Conservation (phyloP, 1,140 invertebrate species). For the Stegodyphus mimosarum region DNA sequence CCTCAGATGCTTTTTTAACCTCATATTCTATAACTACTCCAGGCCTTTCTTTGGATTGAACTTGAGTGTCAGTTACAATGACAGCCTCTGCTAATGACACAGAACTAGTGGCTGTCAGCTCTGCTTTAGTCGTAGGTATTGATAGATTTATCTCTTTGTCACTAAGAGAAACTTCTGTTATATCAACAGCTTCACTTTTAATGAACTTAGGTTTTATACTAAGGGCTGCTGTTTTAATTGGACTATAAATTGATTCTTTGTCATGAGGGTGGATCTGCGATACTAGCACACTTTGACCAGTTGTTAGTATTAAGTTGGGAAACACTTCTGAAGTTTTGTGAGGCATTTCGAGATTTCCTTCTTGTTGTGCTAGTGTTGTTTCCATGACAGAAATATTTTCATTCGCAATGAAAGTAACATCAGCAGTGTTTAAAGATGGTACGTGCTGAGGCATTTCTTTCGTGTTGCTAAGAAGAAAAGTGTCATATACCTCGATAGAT, state of each 20-base stretch:
- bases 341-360: constrained; percentile 76
- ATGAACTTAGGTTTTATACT: constrained; percentile 56
- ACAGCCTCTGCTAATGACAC: constrained; percentile 67
- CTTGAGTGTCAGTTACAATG: constrained; percentile 22
- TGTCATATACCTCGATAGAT: constrained; percentile 38
- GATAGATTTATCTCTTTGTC: constrained; percentile 72
- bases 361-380: constrained; percentile 68
- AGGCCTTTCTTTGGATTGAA: too few species aligned
- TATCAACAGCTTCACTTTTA: constrained; percentile 70
- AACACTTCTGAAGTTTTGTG: constrained; percentile 74
- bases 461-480: constrained; percentile 29
- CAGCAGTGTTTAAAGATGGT: constrained; percentile 1
- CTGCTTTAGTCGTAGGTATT: constrained; percentile 63
- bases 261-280: constrained; percentile 74
- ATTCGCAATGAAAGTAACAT: constrained; percentile 17
- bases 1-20: too few species aligned
- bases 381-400: constrained; percentile 33
- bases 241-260: constrained; percentile 73
- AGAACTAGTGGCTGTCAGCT: constrained; percentile 72
- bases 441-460: constrained; percentile 24
- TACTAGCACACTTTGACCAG: constrained; percentile 75
- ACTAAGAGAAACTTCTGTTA: constrained; percentile 74
- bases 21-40: too few species aligned
- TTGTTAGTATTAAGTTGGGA: constrained; percentile 70
- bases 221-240: background rate